A percentile compares a stretch with the other conserved stretches of the same genome.
Conservation (phyloP, 2,113 vertebrate genomes). For the Nanorana parkeri region DNA sequence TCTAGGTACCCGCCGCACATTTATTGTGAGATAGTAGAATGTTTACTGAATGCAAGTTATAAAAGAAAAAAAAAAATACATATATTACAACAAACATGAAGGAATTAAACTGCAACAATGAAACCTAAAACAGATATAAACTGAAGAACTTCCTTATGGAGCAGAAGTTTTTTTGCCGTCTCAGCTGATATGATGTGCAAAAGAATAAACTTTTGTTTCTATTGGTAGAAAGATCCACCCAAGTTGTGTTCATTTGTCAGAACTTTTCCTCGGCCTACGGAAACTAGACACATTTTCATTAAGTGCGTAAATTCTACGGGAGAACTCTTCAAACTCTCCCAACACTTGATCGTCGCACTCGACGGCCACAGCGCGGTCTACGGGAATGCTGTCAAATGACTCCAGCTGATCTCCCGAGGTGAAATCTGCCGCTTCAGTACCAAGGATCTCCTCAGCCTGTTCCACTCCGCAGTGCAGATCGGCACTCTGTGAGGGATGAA, state of each 20-base stretch:
- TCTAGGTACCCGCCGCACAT: too few species aligned
- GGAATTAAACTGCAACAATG: constrained; percentile 62
- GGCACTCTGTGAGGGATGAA: not conserved
- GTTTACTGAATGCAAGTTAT: not conserved
- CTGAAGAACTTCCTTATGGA: too few species aligned
- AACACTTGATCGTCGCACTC: constrained; percentile 96
- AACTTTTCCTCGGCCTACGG: constrained; percentile 89
- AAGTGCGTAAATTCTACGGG: constrained; percentile 94
- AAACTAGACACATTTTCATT: constrained; percentile 94
- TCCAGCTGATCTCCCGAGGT: constrained; percentile 78
- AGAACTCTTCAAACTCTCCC: constrained; percentile 96
- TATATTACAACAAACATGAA: not conserved
- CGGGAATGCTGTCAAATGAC: constrained; percentile 89
- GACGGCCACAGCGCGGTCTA: constrained; percentile 92
- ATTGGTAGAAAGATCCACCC: not conserved
- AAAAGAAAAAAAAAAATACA: constrained; percentile 9
- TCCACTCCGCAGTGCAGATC: constrained; percentile 86
- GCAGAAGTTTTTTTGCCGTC: constrained; percentile 70
- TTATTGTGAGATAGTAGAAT: too few species aligned
- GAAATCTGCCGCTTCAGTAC: constrained; percentile 86
- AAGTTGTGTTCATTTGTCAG: constrained; percentile 83
- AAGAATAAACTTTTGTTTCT: constrained; percentile 23
- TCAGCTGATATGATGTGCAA: constrained; percentile 86
- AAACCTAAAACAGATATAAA: constrained; percentile 58
- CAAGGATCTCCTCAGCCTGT: constrained; percentile 94